Base-by-base conservation (phyloP, 2,888 invertebrate genomes). In the Dorcus hopei region DNA sequence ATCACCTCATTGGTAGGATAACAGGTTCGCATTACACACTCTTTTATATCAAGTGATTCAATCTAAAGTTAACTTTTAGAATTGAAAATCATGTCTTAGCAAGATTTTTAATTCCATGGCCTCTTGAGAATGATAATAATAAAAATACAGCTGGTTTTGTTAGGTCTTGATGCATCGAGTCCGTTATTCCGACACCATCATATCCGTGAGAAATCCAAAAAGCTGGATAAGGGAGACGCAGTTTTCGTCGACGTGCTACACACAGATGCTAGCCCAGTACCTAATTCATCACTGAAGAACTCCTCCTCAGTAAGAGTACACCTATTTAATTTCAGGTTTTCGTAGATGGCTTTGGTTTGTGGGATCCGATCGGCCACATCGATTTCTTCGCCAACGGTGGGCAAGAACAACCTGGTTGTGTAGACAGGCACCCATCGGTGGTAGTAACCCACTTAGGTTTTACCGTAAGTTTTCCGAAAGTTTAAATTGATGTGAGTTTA, bases 111-210 rank as follows among this genome's bases (percentile, higher is more conserved):
- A 33, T 33, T 33, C 5, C 6, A 33, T 6, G 26, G 7, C 26
- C 1, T 33, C 3, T 3, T 33, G 26, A 33, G 5, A 4, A 33
- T 33, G 6, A 33, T 33, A 6, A 6, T 33, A 33, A 33, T 33
- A 6, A 7, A 7, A 33, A 6, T 7, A 33, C 6, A 33, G 26
- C 26, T 6, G 26, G 3, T 5, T 33, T 33, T 33, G 26, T 72
- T 76, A 86, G 93, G 92, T 40, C 74, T 94, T 55, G 93, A 94
- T 73, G 92, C 93, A 0, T 93, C 94, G 0, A 87, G 89, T 71
- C 94, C 94, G 0, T 82, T 93, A 0, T 93, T 87, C 70, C 81
- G 87, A 65, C 78, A 78, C 66, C 71, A 83, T 68, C 72, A 85
- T 68, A 71, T 85, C 64, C 70, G 81, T 26, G 82, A 84, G 49